phyloP scores from a whole-genome alignment of 1,140 invertebrate genomes.

The Micrasema minimum region DNA sequence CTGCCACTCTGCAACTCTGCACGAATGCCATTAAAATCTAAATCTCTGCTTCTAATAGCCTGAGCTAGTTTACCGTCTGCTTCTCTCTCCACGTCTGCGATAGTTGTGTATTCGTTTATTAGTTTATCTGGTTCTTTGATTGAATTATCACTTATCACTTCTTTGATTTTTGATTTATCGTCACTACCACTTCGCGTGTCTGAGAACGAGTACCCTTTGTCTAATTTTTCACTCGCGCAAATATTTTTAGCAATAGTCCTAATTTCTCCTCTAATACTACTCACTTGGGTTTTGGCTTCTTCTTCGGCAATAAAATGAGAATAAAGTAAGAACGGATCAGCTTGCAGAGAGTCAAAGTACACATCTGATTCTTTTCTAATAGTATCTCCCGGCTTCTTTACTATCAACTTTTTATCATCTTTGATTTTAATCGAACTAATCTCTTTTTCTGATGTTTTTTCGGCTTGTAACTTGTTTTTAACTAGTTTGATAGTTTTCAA shows the following conservation, averaged over 20 bases:
- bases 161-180: constrained; percentile 18
- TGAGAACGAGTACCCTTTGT: constrained; percentile 17
- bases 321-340: constrained; percentile 49
- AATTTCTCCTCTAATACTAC: constrained; percentile 1
- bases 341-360: constrained; percentile 48
- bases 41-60: constrained; percentile 7
- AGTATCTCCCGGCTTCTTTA: constrained; percentile 4
- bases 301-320: constrained; percentile 51
- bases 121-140: constrained; percentile 21
- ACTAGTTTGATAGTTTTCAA: constrained; percentile 27
- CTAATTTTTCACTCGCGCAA: constrained; percentile 5
- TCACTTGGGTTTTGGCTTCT: constrained; percentile 40
- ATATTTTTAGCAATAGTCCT: constrained; percentile 18
- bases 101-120: constrained; percentile 7
- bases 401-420: constrained; percentile 9
- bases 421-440: not conserved
- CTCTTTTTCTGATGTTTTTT: not conserved
- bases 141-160: constrained; percentile 28
- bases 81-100: constrained; percentile 18
- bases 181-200: constrained; percentile 22
- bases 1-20: constrained; percentile 37
- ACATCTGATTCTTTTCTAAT: constrained; percentile 26
- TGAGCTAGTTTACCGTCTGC: constrained; percentile 16
- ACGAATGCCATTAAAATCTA: constrained; percentile 20
- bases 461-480: constrained; percentile 10